Base-by-base conservation (phyloP, 2,888 invertebrate species). In the Cryptophagus acutangulus region DNA sequence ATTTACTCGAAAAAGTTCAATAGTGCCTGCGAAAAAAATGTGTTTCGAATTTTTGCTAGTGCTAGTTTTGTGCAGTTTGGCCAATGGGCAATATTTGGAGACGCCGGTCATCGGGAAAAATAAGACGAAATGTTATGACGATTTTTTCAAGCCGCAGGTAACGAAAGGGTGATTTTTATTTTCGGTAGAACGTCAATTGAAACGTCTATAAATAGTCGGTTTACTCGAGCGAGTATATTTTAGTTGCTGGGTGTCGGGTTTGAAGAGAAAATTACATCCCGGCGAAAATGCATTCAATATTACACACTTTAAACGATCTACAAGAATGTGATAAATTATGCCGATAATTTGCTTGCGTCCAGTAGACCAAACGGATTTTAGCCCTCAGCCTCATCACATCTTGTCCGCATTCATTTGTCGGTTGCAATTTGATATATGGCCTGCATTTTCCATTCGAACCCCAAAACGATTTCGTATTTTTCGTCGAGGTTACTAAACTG, bases 81-180 rank as follows among this genome's bases (percentile, higher is more conserved):
- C n/a, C n/a, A n/a, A n/a, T n/a, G n/a, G n/a, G n/a, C n/a, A n/a
- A n/a, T n/a, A n/a, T n/a, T n/a, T 34, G 12, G 15, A 66, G 31
- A 67, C 69, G 28, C 68, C 69, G 18, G 61, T 47, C 10, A 50
- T 65, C 17, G 67, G 66, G 15, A 53, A 51, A 29, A 63, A 59
- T 43, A 62, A 64, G 35, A 69, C 65, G 20, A 60, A 70, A 54
- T 77, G 77, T 58, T 76, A 77, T 55, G 76, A 76, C 61, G 69
- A 70, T 40, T 76, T 74, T 51, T 71, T 72, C 37, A 66, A 71
- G 58, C 73, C 77, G 8, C 75, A 75, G 73, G 76, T 77, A 64
- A 69, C 41, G 40, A 33, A 26, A n/a, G n/a, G n/a, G n/a, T n/a
- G n/a, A n/a, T n/a, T n/a, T n/a, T n/a, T n/a, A n/a, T 6, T 20